phyloP scores from a whole-genome alignment of 2,797 vertebrate species.

The Tympanoctomys barrerae region DNA sequence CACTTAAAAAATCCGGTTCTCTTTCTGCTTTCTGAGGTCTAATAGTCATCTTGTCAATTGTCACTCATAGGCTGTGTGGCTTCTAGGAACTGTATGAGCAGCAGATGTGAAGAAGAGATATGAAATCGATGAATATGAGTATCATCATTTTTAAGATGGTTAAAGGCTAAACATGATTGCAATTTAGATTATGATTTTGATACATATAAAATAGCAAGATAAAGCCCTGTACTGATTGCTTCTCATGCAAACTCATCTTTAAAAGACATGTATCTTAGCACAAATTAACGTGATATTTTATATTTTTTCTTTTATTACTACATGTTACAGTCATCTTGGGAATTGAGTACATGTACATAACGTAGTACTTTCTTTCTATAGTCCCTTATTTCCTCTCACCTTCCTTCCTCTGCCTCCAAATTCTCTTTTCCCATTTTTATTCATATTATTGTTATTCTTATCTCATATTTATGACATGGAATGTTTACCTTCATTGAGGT shows the following conservation, averaged over 20 bases:
- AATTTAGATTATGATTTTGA: constrained; percentile 35
- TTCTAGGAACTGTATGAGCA: background rate
- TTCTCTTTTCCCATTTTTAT: background rate
- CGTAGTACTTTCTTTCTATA: background rate
- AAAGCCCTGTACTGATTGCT: background rate
- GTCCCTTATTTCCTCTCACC: background rate
- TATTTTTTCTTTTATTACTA: background rate
- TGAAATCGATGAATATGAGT: constrained; percentile 63
- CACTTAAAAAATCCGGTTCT: constrained; percentile 10
- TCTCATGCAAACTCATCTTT: constrained; percentile 4
- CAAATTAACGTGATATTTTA: constrained; percentile 56
- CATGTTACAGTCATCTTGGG: background rate
- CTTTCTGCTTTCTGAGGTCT: constrained; percentile 32
- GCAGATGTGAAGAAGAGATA: constrained; percentile 73
- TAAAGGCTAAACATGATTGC: constrained; percentile 75
- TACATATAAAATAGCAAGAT: constrained; percentile 32
- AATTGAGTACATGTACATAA: background rate
- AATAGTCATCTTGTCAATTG: constrained; percentile 47
- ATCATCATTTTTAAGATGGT: constrained; percentile 67
- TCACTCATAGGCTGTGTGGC: constrained; percentile 36
- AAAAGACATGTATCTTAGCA: background rate
- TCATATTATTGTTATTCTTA: background rate
- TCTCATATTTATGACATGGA: background rate
- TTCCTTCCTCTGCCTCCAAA: background rate
- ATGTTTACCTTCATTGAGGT: background rate